Base-by-base conservation (phyloP, 2,797 vertebrate genomes). In the Pipistrellus kuhlii region DNA sequence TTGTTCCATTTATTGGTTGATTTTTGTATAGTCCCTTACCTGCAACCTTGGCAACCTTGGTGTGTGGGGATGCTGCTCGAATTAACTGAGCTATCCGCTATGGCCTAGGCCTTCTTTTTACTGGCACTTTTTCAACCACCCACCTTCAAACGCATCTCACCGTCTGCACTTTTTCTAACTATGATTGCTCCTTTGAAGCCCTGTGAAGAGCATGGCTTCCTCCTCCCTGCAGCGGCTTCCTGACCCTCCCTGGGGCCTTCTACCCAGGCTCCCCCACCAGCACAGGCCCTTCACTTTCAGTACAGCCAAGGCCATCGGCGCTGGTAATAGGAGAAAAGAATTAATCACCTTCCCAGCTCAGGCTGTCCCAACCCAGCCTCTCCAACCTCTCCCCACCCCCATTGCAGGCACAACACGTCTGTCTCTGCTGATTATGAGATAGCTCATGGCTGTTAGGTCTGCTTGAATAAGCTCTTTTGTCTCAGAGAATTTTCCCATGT, bases 381-480 rank as follows among this genome's bases (percentile, higher is more conserved):
- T 66, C 25, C 14, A 2, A 57, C 66, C 11, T 14, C 90, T 57
- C 53, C n/a, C 78, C 13, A 25, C 89, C 44, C 71, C 94, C 96
- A 84, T 94, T 68, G 48, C 95, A 96, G 96, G 95, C 96, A 94
- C 55, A 11, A 6, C 44, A 83, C 92, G 98, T 97, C 98, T 97
- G 97, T 97, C 98, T 97, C 97, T 96, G 97, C 97, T 98, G 98
- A 98, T 98, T 98, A 98, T 98, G 98, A 97, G 98, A 98, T 98
- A 98, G 98, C 98, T 98, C 98, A 98, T 97, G 98, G 98, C 98
- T 98, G 98, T 98, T 98, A 98, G 98, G 97, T 98, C 96, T 97
- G 98, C 97, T 97, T 99, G 99, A 99, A 99, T 98, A 96, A 98
- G 87, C 6, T 46, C 98, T 98, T 98, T 99, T 99, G 99, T 99